Evolutionary conservation across 2,797 vertebrate genomes (phyloP).

Genomic region (Typhlichthys subterraneus): DNA sequence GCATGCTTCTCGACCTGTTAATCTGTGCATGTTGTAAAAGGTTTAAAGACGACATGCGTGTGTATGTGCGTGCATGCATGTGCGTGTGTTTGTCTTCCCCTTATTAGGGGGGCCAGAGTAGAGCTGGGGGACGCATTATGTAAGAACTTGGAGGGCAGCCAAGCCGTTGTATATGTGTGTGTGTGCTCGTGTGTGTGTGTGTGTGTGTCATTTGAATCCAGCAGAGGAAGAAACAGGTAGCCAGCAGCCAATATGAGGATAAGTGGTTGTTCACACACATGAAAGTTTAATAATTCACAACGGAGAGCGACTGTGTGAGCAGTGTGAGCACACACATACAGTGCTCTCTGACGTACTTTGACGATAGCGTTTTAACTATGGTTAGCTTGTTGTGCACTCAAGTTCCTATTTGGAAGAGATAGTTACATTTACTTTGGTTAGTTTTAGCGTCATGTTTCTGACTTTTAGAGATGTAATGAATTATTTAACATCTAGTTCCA

Average conservation of each 20-base stretch:
- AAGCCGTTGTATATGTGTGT: constrained; percentile 28
- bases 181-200: constrained; percentile 21
- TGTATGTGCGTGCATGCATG: constrained; percentile 10
- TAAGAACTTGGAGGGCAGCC: constrained; percentile 63
- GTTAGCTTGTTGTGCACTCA: constrained; percentile 16
- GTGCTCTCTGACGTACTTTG: constrained; percentile 25
- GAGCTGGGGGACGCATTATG: constrained; percentile 67
- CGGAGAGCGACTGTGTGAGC: constrained; percentile 17
- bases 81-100: constrained; percentile 16
- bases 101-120: constrained; percentile 45
- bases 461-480: too few relatives aligned
- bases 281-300: constrained; percentile 61
- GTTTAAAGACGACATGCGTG: background rate
- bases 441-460: background rate
- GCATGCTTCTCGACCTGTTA: constrained; percentile 16
- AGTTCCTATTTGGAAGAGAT: background rate
- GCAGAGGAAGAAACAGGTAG: constrained; percentile 70
- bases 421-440: background rate
- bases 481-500: too few relatives aligned
- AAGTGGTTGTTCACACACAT: constrained; percentile 66
- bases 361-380: background rate
- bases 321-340: constrained; percentile 34
- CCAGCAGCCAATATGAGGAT: constrained; percentile 54
- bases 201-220: constrained; percentile 40
- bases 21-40: too few relatives aligned